Conservation (phyloP, 2,888 invertebrate genomes). For the Cantharis rufa region DNA sequence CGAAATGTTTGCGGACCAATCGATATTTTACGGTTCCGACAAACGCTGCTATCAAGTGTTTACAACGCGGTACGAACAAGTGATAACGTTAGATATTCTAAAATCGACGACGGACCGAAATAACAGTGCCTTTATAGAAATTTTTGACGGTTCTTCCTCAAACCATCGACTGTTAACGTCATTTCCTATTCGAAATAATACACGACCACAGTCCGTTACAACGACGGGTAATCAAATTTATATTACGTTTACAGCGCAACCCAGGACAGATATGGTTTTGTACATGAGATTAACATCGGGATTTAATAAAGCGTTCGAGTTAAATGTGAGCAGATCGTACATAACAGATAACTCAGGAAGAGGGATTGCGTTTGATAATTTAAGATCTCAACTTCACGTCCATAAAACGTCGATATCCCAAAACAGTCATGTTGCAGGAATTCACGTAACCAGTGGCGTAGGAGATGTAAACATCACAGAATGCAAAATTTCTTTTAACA, state of each 20-base stretch:
- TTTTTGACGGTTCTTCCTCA: slow-evolving; percentile 77
- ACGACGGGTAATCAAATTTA: slow-evolving; percentile 80
- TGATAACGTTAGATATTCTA: slow-evolving; percentile 84
- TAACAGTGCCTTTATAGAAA: slow-evolving; percentile 72
- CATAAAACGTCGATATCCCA: slow-evolving; percentile 81
- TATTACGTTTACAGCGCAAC: slow-evolving; percentile 76
- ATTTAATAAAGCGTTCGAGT: slow-evolving; percentile 77
- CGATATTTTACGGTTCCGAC: slow-evolving; percentile 68
- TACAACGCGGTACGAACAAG: slow-evolving; percentile 76
- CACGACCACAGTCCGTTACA: slow-evolving; percentile 86
- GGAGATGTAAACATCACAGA: slow-evolving; percentile 93
- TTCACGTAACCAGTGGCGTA: slow-evolving; percentile 88
- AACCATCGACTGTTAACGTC: slow-evolving; percentile 72
- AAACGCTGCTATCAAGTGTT: slow-evolving; percentile 81
- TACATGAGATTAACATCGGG: slow-evolving; percentile 81
- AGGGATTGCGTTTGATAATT: slow-evolving; percentile 91
- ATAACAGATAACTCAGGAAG: slow-evolving; percentile 90
- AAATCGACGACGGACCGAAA: slow-evolving; percentile 78
- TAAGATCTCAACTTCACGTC: slow-evolving; percentile 86
- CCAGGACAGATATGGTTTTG: slow-evolving; percentile 72
- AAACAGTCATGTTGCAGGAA: slow-evolving; percentile 88
- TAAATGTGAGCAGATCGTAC: slow-evolving; percentile 83
- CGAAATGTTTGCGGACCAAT: slow-evolving; percentile 80
- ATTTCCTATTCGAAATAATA: slow-evolving; percentile 79
- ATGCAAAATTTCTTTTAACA: slow-evolving; percentile 86